Evolutionary conservation across 2,888 invertebrate species (phyloP).

Genomic region (Ochropleura leucogaster): DNA sequence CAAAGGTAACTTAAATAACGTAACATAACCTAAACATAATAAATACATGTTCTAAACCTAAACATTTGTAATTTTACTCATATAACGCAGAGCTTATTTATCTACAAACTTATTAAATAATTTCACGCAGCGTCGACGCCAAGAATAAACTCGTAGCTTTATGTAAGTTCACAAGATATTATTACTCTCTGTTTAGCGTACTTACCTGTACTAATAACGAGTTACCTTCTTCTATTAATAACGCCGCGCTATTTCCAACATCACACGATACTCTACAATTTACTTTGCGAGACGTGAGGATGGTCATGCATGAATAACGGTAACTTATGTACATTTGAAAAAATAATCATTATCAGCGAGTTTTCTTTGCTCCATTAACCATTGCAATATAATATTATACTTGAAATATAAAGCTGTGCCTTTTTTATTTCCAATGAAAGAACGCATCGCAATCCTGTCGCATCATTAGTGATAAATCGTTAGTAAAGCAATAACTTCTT

Average conservation of each 20-base stretch:
- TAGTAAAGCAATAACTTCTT: constrained; percentile 72
- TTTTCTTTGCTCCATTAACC: constrained; percentile 34
- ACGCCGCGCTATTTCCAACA: constrained; percentile 61
- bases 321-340: constrained; percentile 30
- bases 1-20: background rate
- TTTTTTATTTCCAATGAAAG: constrained; percentile 41
- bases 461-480: constrained; percentile 70
- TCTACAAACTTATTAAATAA: constrained; percentile 34
- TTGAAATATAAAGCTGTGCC: constrained; percentile 7
- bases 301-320: constrained; percentile 50
- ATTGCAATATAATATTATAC: constrained; percentile 36
- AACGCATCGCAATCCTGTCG: constrained; percentile 46
- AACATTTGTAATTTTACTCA: constrained; percentile 20
- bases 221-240: constrained; percentile 65
- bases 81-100: constrained; percentile 18
- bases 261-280: constrained; percentile 56
- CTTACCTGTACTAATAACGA: constrained; percentile 62
- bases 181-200: constrained; percentile 59
- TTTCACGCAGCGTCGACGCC: constrained; percentile 29
- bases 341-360: constrained; percentile 16
- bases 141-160: constrained; percentile 42
- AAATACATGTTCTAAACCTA: background rate
- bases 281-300: constrained; percentile 40
- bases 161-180: constrained; percentile 45
- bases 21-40: background rate